phyloP scores from a whole-genome alignment of 2,113 vertebrate species.

The Platycercus adscitus region DNA sequence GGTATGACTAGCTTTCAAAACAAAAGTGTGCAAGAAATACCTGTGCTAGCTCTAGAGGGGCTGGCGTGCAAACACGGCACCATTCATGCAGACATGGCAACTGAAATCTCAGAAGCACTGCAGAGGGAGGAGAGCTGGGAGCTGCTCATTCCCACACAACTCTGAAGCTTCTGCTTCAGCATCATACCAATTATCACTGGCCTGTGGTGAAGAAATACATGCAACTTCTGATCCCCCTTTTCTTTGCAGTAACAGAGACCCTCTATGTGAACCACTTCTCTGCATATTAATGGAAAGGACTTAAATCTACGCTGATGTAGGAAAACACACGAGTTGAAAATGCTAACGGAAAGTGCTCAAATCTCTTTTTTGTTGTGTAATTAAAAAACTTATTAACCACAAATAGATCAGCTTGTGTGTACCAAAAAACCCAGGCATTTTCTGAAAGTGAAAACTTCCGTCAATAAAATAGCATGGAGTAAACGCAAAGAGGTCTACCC shows the following conservation, averaged over 20 bases:
- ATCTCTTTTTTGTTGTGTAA: background rate
- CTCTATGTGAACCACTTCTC: background rate
- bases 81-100: background rate
- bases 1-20: background rate
- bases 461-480: background rate
- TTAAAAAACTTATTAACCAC: background rate
- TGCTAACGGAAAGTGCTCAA: background rate
- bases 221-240: background rate
- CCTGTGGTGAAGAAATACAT: background rate
- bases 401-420: background rate
- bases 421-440: background rate
- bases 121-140: background rate
- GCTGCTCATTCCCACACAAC: background rate
- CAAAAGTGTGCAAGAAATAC: background rate
- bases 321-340: background rate
- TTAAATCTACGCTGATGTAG: background rate
- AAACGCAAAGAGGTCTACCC: background rate
- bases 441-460: background rate
- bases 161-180: background rate
- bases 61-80: rapidly evolving
- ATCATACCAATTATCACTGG: background rate
- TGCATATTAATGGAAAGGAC: background rate
- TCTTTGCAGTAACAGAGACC: background rate
- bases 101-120: background rate
- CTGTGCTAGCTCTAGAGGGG: background rate